phyloP scores from a whole-genome alignment of 2,797 vertebrate genomes.

The Notolepis coatsorum region DNA sequence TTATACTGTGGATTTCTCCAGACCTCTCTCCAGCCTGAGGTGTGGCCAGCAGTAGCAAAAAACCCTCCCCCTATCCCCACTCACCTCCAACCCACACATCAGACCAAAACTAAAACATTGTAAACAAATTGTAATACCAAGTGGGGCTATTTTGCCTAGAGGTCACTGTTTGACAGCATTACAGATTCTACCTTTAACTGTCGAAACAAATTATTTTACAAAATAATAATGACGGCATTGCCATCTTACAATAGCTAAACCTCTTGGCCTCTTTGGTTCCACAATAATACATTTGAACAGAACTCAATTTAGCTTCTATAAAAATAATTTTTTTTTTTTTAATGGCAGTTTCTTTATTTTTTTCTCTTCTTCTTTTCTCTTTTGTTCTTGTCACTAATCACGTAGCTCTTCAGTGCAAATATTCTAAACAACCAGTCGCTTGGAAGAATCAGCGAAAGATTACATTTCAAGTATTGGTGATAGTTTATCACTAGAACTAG shows the following conservation, averaged over 20 bases:
- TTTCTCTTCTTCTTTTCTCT: slow-evolving; percentile 32
- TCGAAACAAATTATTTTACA: slow-evolving; percentile 83
- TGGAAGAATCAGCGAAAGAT: slow-evolving; percentile 89
- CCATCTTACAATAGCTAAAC: slow-evolving; percentile 87
- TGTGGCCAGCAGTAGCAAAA: too few species aligned
- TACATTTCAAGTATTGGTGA: slow-evolving; percentile 96
- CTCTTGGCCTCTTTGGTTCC: slow-evolving; percentile 98
- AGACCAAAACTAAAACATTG: too few species aligned
- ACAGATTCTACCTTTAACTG: too few species aligned
- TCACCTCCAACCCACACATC: too few species aligned
- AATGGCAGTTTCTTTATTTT: slow-evolving; percentile 88
- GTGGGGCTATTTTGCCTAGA: too few species aligned
- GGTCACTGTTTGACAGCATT: too few species aligned
- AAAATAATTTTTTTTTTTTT: slow-evolving; percentile 90
- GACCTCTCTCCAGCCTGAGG: too few species aligned
- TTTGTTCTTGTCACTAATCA: slow-evolving; percentile 77
- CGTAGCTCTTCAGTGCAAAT: slow-evolving; percentile 97
- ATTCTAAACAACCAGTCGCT: slow-evolving; percentile 91
- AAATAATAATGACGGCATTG: slow-evolving; percentile 81
- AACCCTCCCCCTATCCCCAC: too few species aligned
- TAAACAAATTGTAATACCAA: too few species aligned
- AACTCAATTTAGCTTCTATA: slow-evolving; percentile 91
- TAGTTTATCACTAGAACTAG: slow-evolving; percentile 83
- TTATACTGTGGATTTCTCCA: too few species aligned
- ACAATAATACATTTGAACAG: slow-evolving; percentile 94